Percentiles rank a stretch among this genome's conserved stretches.
Evolutionary conservation across 1,140 invertebrate genomes (phyloP).

Genomic region (Bombus huntii): DNA sequence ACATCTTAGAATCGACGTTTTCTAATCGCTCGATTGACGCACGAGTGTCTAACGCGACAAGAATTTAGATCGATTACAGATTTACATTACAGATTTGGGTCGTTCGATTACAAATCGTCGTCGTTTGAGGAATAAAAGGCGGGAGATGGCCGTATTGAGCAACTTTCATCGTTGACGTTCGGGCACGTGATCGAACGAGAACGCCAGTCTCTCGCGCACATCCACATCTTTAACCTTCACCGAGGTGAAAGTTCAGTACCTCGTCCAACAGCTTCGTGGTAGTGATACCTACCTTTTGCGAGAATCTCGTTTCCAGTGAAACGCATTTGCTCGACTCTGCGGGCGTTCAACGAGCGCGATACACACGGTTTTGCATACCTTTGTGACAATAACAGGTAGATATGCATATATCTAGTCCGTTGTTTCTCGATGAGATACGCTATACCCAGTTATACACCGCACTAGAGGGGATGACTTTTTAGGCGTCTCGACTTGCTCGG

Average conservation of each 20-base stretch:
- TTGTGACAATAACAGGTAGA: conserved; percentile 49
- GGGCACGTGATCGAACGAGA: conserved; percentile 61
- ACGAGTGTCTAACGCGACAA: too few relatives aligned
- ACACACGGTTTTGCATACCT: conserved; percentile 55
- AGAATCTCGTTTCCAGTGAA: conserved; percentile 55
- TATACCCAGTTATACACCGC: not conserved
- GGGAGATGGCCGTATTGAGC: not conserved
- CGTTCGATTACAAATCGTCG: conserved; percentile 67
- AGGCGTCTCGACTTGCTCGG: not conserved
- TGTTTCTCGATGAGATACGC: conserved; percentile 24
- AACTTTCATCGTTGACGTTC: conserved; percentile 52
- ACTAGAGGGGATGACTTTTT: not conserved
- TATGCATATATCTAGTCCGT: conserved; percentile 55
- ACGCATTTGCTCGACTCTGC: conserved; percentile 33
- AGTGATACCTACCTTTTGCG: conserved; percentile 32
- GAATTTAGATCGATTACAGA: conserved; percentile 45
- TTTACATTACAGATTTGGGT: conserved; percentile 68
- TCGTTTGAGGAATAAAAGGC: conserved; percentile 14
- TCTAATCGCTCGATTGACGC: not conserved
- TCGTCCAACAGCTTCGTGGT: conserved; percentile 60
- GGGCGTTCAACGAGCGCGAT: conserved; percentile 31
- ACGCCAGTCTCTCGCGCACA: conserved; percentile 49
- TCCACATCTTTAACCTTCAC: conserved; percentile 60
- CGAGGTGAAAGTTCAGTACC: conserved; percentile 75
- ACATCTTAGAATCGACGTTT: not conserved